Conservation (phyloP, 2,888 invertebrate genomes). For the Eilema caniola region DNA sequence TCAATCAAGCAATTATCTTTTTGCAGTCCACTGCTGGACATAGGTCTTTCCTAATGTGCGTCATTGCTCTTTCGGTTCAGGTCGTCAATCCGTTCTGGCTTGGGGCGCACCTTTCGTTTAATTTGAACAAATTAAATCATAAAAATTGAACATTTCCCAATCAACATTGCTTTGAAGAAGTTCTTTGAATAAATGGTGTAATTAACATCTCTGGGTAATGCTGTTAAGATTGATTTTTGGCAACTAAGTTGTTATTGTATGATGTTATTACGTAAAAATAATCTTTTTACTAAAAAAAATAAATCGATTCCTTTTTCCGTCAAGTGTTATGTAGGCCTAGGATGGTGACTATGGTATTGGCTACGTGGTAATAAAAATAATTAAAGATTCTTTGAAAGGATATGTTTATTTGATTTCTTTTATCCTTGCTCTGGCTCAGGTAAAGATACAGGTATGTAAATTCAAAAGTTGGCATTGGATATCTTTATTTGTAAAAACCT, state of each 20-base stretch:
- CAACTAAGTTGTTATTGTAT: no score
- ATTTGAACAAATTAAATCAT: no score
- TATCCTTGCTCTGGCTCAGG: neutral
- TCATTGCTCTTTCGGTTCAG: no score
- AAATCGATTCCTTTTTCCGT: no score
- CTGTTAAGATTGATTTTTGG: no score
- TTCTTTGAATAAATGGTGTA: conserved; percentile 12
- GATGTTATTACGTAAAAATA: no score
- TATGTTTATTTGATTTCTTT: neutral
- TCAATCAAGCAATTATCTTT: no score
- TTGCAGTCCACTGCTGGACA: no score
- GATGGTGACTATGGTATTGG: neutral
- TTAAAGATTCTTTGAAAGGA: neutral
- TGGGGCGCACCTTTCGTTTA: no score
- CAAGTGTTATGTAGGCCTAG: neutral
- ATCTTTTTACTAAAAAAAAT: no score
- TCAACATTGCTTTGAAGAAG: conserved; percentile 27
- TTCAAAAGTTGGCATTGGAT: neutral
- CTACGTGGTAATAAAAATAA: neutral
- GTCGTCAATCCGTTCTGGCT: no score
- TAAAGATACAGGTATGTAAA: neutral
- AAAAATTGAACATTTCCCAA: conserved; percentile 4
- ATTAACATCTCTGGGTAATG: neutral
- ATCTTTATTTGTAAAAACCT: neutral
- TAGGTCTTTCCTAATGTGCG: no score